Evolutionary conservation across 2,888 invertebrate species (phyloP), one percentile per base, ranked within the genome.

Genomic region (Plusia festucae): DNA sequence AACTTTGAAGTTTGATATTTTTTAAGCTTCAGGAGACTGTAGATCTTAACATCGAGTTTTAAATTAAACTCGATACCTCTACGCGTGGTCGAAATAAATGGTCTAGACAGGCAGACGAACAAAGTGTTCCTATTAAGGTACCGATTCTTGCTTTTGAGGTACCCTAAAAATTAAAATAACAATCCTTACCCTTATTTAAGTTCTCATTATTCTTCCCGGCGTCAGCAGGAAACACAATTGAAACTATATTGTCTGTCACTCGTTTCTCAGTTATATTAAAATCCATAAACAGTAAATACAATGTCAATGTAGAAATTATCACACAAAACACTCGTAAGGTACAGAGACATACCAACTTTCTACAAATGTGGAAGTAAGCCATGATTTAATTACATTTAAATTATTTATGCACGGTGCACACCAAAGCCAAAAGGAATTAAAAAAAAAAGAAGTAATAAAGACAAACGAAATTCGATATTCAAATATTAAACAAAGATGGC

Each of bases 231-330:
- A 11, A 16, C 30, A 34, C 4, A 16, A 20, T 16, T n/a, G 44
- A 9, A 15, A 18, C 3, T 15, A 22, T 5, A 16, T 46, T 68
- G 5, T 46, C 6, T n/a, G n/a, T n/a, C 34, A 53, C 46, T 40
- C 40, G 40, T 40, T n/a, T 40, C 5, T 55, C 34, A 8, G 30
- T 40, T 11, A 40, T 13, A 7, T 32, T 22, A 0, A 58, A 40
- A 46, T 55, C 32, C 54, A 32, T 11, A 16, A 52, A 32, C 16
- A 73, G 8, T 20, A 65, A 34, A 15, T 58, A 73, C 2, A 73
- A 6, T 13, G 55, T 40, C 5, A 76, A 16, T 18, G 58, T 0
- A 53, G 46, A 58, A 11, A 71, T 16, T 1, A 53, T 9, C n/a
- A 34, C 32, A 65, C 57, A 60, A 22, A 49, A 27, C 8, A 34